These are phyloP conservation scores for Rhynchopsitta pachyrhyncha DNA, from an alignment of 2,113 vertebrate genomes.

Conservation along the genomic window DNA sequence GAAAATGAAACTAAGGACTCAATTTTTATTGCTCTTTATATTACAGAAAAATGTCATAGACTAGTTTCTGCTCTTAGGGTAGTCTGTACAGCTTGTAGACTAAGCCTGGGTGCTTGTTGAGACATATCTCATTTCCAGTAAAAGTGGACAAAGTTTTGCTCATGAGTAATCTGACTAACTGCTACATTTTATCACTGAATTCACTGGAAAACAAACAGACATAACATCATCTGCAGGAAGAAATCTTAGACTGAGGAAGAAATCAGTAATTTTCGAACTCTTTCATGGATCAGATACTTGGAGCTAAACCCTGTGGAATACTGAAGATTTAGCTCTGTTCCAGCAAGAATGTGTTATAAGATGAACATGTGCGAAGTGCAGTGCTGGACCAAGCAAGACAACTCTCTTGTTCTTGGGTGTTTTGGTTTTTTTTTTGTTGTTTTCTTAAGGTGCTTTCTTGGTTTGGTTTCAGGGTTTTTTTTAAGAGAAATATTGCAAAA, in stretches of 20 bases:
- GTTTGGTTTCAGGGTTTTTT: neutral
- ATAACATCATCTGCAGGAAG: neutral
- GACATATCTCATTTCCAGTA: neutral
- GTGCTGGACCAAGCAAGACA: neutral
- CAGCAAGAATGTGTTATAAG: neutral
- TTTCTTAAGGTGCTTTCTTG: neutral
- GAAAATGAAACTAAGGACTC: neutral
- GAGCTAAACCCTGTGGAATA: neutral
- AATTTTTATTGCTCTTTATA: constrained; percentile 16
- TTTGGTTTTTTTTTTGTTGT: too few relatives aligned
- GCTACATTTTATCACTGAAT: neutral
- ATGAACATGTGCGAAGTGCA: neutral
- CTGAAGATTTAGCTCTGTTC: neutral
- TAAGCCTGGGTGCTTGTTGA: neutral
- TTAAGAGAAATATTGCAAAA: neutral
- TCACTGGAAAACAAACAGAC: neutral
- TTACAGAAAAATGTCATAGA: neutral
- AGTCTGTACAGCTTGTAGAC: neutral
- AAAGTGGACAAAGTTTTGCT: neutral
- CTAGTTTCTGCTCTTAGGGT: neutral
- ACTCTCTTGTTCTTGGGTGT: neutral
- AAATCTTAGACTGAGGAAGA: neutral
- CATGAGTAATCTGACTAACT: neutral
- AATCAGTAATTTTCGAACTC: neutral
- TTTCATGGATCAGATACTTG: neutral